Base-by-base conservation (phyloP, 2,888 invertebrate species). In the Lysandra coridon region DNA sequence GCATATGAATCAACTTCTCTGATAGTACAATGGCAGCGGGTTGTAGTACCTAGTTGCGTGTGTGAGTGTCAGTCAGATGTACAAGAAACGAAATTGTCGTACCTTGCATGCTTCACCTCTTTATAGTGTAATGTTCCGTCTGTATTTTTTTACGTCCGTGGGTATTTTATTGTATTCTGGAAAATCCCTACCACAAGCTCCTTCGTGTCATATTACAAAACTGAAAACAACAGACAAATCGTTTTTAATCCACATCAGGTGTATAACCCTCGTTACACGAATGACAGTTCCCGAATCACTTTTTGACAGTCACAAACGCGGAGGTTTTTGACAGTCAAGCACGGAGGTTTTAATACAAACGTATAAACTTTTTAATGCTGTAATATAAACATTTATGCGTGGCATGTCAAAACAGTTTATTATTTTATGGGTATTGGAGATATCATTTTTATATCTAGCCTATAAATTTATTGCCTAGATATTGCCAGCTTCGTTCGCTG, bases 241-340 rank as follows among this genome's bases (percentile, higher is more conserved):
- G 69, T 14, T 14, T 33, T 37, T 69, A 69, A 69, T 69, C 69
- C 69, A 69, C 69, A 69, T 69, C 69, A 69, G 69, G 69, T 69
- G 69, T 69, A 69, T 69, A 17, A 69, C 69, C 69, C 69, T 69
- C 69, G 33, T 69, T 69, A 33, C 6, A 69, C 69, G 14, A 37
- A 69, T 37, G 69, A 69, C 69, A 69, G 14, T 2, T 17, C 33
- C 69, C 5, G 69, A 69, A 69, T 37, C 69, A 69, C 69, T 17
- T 69, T 69, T 69, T 37, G 69, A 33, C 69, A 69, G 33, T 69
- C 37, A 37, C 69, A 69, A 33, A 37, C 33, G 33, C 30, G 4
- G 33, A 14, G 33, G 17, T 69, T 69, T 69, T 33, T 69, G 69
- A 69, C 69, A 69, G 14, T 17, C 33, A 57, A 57, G 57, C 57